Evolutionary conservation across 2,113 vertebrate species (phyloP).

Genomic region (Melanostigma gelatinosum): DNA sequence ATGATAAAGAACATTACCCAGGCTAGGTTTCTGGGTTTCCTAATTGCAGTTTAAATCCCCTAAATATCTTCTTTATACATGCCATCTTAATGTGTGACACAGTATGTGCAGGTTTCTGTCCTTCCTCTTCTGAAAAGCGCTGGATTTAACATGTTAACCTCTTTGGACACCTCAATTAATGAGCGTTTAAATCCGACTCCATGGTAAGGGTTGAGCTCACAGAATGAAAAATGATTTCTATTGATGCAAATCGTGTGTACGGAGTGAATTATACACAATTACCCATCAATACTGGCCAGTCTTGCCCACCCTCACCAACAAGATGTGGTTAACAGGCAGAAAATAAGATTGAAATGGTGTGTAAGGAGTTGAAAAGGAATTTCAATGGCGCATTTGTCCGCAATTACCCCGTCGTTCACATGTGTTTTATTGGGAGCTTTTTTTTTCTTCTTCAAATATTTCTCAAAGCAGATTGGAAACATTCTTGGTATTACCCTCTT

Average conservation of each 20-base stretch:
- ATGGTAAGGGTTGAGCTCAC: conserved; percentile 79
- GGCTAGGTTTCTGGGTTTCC: conserved; percentile 30
- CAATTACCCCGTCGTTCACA: conserved; percentile 99
- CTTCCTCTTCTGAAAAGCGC: conserved; percentile 37
- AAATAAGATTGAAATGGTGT: conserved; percentile 99
- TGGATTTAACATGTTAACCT: conserved; percentile 71
- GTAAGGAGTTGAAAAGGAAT: conserved; percentile 99
- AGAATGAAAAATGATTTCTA: conserved; percentile 87
- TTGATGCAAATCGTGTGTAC: conserved; percentile 95
- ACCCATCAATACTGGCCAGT: conserved; percentile 97
- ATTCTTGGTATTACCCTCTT: conserved; percentile 93
- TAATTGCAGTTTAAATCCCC: conserved; percentile 55
- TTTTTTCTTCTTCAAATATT: conserved; percentile 93
- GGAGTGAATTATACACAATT: conserved; percentile 99
- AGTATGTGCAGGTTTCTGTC: conserved; percentile 28
- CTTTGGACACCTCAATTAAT: conserved; percentile 82
- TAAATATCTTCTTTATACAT: conserved; percentile 19
- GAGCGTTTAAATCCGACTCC: conserved; percentile 87
- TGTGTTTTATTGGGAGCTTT: conserved; percentile 95
- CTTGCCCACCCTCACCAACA: conserved; percentile 97
- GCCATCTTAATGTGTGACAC: conserved; percentile 4
- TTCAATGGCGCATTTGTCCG: conserved; percentile 99
- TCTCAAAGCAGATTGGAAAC: conserved; percentile 99
- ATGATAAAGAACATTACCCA: conserved; percentile 33
- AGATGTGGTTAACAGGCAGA: conserved; percentile 99